Base-by-base conservation (phyloP, 2,888 invertebrate genomes). In the Acronicta aceris region DNA sequence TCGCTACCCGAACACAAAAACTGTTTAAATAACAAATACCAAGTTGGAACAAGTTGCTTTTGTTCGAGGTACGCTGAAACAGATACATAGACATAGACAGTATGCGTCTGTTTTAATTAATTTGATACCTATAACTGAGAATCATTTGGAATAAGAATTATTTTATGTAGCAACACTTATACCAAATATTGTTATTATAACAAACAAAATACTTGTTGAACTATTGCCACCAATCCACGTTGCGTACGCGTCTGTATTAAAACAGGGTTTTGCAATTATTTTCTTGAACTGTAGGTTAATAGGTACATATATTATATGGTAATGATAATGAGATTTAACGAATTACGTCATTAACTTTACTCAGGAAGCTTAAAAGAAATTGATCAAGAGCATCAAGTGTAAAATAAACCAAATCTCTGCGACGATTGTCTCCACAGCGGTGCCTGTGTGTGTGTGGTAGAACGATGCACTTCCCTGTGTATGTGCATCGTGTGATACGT, bases 31-130 rank as follows among this genome's bases (percentile, higher is more conserved):
- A 54, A 42, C 50, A 53, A 65, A 38, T 36, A 15, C 13, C 9
- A 42, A 55, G 46, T 42, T 54, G 13, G 4, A 40, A 25, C n/a
- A 38, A 71, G 41, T 54, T 71, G 0, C 9, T 45, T 48, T 54
- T 47, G 65, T 65, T 13, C 8, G 8, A 15, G 2, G 15, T 9
- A 5, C 15, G 9, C 21, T 12, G 17, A 10, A 8, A 25, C 15
- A 47, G 4, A 27, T 12, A 17, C 15, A 5, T 9, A 42, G 2
- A 57, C 25, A n/a, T n/a, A n/a, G 6, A 7, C 8, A 17, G 17
- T 53, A n/a, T n/a, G n/a, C n/a, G 27, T 45, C 13, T 65, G 40
- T 15, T 0, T 33, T 41, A 46, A 41, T 61, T 41, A 36, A 47
- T 36, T 40, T 30, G 12, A 5, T 12, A n/a, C n/a, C n/a, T n/a